Base-by-base conservation (phyloP, 2,888 invertebrate species). In the Rhingia campestris region DNA sequence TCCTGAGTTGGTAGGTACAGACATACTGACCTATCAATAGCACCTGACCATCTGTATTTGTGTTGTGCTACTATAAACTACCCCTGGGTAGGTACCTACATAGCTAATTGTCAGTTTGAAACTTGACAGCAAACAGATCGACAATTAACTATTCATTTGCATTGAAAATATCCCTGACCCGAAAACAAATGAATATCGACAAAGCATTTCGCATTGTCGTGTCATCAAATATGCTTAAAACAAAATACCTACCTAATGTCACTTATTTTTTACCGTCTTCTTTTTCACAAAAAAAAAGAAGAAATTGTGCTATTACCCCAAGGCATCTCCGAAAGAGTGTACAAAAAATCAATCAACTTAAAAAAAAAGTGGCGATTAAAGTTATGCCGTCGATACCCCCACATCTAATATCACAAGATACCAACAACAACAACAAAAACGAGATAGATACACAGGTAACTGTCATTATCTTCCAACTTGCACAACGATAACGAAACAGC, bases 81-180 rank as follows among this genome's bases (percentile, higher is more conserved):
- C 9, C 45, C 12, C 30, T 30, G 7, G 10, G 22, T 22, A 22
- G 3, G 14, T 12, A n/a, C n/a, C n/a, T n/a, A n/a, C n/a, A n/a
- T n/a, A n/a, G n/a, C n/a, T n/a, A 35, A 45, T 47, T 53, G 9
- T 4, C 33, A 53, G 5, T 35, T 53, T 54, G 6, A 72, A 61
- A 45, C 61, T 72, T 45, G 43, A 72, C 61, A 53, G 30, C 35
- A 37, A 47, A 59, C 14, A 32, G 41, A 41, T n/a, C 33, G 35
- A 7, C 47, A 47, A 69, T 61, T 7, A 37, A 22, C 53, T 22
- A 22, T 22, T 22, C 22, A 2, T 54, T 33, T 54, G 5, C 10
- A 4, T 22, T 32, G 5, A 6, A 66, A 53, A 66, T 54, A 53
- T 9, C 54, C 53, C 9, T 58, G 58, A 58, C 58, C 41, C 58